Evolutionary conservation across 2,113 vertebrate genomes (phyloP).

Genomic region (Passer domesticus): DNA sequence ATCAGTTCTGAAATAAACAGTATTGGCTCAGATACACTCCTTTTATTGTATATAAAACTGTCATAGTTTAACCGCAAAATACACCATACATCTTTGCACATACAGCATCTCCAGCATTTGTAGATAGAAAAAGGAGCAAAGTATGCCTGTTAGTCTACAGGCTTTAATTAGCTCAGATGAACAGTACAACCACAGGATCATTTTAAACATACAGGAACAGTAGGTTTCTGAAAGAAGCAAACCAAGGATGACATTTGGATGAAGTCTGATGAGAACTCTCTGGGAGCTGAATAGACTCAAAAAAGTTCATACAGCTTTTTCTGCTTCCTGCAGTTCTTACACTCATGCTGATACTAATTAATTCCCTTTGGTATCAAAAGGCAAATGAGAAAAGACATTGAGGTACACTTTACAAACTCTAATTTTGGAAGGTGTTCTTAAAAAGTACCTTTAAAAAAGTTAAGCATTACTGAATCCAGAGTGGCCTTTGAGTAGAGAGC

Average conservation of each 20-base stretch:
- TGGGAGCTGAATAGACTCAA: not conserved
- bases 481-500: not conserved
- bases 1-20: not conserved
- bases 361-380: not conserved
- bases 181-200: not conserved
- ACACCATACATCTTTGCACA: not conserved
- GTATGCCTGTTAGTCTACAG: not conserved
- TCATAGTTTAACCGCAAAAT: not conserved
- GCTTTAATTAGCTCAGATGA: slow-evolving; percentile 39
- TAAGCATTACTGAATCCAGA: not conserved
- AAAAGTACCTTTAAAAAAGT: not conserved
- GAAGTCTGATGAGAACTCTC: not conserved
- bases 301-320: not conserved
- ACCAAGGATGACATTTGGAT: slow-evolving; percentile 9
- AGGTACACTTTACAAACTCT: not conserved
- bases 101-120: not conserved
- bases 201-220: not conserved
- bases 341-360: not conserved
- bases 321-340: not conserved
- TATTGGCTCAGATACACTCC: not conserved
- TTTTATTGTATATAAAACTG: not conserved
- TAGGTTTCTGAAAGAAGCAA: not conserved
- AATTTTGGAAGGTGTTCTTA: not conserved
- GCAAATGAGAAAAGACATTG: not conserved
- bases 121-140: slow-evolving; percentile 9